Conservation (phyloP, 2,888 invertebrate genomes). For the Tachina lurida region DNA sequence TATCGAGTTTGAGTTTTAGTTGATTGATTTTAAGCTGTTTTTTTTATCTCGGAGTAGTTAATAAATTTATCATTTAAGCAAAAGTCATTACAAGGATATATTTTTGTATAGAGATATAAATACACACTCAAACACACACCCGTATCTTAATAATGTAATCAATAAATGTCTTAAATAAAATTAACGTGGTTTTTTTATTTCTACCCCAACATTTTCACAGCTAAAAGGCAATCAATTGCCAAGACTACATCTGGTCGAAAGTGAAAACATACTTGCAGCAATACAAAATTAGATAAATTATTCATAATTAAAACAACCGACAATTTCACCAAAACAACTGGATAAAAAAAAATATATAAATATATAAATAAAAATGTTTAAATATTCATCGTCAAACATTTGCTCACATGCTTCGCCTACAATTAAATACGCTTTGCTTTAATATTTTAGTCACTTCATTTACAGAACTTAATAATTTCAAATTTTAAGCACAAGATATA, state of each 20-base stretch:
- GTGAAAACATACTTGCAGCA: conserved; percentile 25
- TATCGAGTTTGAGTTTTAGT: no score
- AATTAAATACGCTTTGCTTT: conserved; percentile 11
- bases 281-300: conserved; percentile 8
- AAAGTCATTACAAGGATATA: no score
- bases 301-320: conserved; percentile 24
- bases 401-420: conserved; percentile 21
- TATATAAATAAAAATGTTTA: not conserved
- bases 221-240: not conserved
- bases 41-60: no score
- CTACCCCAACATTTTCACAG: not conserved
- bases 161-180: not conserved
- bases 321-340: conserved; percentile 36
- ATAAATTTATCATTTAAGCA: no score
- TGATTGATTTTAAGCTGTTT: no score
- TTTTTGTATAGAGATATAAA: no score
- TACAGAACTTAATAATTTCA: conserved; percentile 16
- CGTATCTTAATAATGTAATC: not conserved
- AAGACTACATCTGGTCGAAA: not conserved
- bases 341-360: not conserved
- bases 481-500: conserved; percentile 31
- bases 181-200: not conserved
- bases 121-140: no score
- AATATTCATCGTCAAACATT: conserved; percentile 30
- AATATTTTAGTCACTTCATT: conserved; percentile 5